Evolutionary conservation across 1,140 invertebrate species (phyloP).

Genomic region (Brachystomella parvula): DNA sequence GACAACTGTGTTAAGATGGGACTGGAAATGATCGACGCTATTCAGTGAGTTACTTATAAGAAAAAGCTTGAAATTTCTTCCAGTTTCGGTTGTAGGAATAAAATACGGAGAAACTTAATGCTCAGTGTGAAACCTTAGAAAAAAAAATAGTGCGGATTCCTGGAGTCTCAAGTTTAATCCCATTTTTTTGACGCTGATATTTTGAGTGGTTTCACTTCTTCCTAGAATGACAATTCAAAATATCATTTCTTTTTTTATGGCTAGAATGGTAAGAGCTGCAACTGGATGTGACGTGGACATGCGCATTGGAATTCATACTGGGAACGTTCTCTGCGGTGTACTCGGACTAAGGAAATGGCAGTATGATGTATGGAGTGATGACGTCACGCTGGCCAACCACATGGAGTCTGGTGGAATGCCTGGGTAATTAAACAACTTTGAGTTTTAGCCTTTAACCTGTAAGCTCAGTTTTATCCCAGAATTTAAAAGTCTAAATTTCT

Average conservation of each 20-base stretch:
- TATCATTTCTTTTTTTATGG: slow-evolving; percentile 32
- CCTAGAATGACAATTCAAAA: no score
- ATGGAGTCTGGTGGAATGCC: slow-evolving; percentile 79
- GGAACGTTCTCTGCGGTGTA: slow-evolving; percentile 90
- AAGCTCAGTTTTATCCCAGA: background rate
- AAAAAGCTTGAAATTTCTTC: no score
- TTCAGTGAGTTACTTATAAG: slow-evolving; percentile 57
- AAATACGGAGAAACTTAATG: no score
- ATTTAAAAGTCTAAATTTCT: background rate
- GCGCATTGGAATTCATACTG: slow-evolving; percentile 90
- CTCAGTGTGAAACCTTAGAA: no score
- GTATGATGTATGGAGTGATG: slow-evolving; percentile 97
- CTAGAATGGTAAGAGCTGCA: slow-evolving; percentile 74
- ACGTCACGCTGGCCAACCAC: slow-evolving; percentile 92
- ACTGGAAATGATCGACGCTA: slow-evolving; percentile 91
- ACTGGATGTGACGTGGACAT: slow-evolving; percentile 87
- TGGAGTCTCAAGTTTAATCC: no score
- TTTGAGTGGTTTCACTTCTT: no score
- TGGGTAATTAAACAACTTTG: no score
- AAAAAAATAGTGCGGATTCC: no score
- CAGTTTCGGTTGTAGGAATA: background rate
- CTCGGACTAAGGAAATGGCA: slow-evolving; percentile 84
- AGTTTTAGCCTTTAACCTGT: no score
- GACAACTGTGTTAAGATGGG: slow-evolving; percentile 96
- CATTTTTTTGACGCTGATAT: no score